Conservation (phyloP, 2,113 vertebrate genomes). For the Saccopteryx leptura region DNA sequence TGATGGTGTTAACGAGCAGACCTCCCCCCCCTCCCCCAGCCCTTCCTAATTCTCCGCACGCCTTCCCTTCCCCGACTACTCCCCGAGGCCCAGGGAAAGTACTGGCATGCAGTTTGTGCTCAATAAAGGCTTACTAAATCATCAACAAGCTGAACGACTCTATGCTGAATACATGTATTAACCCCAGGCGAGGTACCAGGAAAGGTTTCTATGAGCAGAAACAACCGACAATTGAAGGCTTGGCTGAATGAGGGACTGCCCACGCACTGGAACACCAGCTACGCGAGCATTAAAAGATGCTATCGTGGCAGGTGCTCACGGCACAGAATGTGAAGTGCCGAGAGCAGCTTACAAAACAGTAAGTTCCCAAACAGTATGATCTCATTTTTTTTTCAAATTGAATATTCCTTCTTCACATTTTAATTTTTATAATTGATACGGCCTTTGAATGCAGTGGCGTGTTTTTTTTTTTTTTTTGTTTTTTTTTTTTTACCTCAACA, state of each 20-base stretch:
- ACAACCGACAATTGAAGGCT: background rate
- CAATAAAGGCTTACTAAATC: background rate
- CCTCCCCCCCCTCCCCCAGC: background rate
- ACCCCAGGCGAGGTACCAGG: background rate
- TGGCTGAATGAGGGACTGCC: background rate
- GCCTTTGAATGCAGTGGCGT: background rate
- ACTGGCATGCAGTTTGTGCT: background rate
- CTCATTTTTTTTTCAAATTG: background rate
- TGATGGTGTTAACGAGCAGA: background rate
- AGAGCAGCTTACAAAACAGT: background rate
- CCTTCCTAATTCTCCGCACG: background rate
- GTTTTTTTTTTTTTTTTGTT: too few relatives aligned
- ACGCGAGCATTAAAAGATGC: background rate
- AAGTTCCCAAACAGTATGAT: background rate
- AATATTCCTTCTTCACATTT: background rate
- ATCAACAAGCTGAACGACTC: background rate
- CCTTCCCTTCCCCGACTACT: background rate
- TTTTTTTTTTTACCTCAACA: background rate
- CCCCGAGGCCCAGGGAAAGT: background rate
- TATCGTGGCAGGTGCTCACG: background rate
- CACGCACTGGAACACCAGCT: too few relatives aligned
- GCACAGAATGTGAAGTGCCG: background rate
- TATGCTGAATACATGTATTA: background rate
- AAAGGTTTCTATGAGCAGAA: background rate
- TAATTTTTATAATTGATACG: background rate